A percentile compares a stretch with the other conserved stretches of the same genome.
These are phyloP conservation scores for Cercopithecus diana DNA, from an alignment of 2,797 vertebrate species.

Conservation along the genomic window DNA sequence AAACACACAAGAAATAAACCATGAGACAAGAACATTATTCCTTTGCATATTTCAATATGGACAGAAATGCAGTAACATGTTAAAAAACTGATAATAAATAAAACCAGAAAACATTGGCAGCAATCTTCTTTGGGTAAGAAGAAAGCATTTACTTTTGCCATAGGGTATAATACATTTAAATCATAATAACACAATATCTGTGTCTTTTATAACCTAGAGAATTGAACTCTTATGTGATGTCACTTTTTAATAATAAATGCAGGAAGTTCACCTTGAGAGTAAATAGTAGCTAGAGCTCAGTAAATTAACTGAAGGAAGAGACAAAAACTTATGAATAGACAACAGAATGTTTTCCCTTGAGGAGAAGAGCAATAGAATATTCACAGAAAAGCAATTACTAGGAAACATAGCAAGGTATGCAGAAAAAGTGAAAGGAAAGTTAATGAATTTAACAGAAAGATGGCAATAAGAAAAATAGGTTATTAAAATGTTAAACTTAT, in stretches of 20 bases:
- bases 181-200: background rate
- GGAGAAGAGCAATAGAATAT: background rate
- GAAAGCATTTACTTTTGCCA: background rate
- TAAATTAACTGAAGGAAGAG: conserved; percentile 51
- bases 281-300: background rate
- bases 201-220: conserved; percentile 4
- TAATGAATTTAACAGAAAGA: background rate
- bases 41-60: background rate
- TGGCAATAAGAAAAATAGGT: background rate
- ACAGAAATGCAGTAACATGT: background rate
- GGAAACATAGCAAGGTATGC: background rate
- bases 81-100: background rate
- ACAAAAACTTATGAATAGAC: conserved; percentile 40
- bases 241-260: conserved; percentile 45
- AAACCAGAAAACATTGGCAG: background rate
- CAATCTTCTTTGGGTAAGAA: background rate
- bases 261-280: conserved; percentile 61
- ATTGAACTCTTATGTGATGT: background rate
- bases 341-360: conserved; percentile 32
- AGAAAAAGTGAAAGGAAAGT: conserved; percentile 30
- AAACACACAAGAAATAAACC: background rate
- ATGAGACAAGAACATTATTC: background rate
- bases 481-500: background rate
- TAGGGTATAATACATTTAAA: background rate
- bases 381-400: conserved; percentile 61